Evolutionary conservation across 2,113 vertebrate genomes (phyloP).

Genomic region (Actinemys pallida): DNA sequence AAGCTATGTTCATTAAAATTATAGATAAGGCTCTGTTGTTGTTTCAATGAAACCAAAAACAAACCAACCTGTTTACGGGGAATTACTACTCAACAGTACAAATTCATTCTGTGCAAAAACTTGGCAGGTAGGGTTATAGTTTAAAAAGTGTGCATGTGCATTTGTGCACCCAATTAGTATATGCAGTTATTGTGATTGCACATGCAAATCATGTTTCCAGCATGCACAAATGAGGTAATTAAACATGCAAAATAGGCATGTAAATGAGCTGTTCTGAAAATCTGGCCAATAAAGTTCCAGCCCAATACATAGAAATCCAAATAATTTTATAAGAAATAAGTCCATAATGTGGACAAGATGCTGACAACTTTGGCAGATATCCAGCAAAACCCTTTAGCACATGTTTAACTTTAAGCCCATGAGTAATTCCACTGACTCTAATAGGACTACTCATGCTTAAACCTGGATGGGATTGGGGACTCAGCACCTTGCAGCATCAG

Average conservation of each 20-base stretch:
- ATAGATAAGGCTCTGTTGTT: background rate
- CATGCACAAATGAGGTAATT: background rate
- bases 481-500: constrained; percentile 29
- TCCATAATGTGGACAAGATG: constrained; percentile 63
- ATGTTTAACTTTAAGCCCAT: constrained; percentile 76
- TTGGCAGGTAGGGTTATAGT: background rate
- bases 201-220: background rate
- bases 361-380: constrained; percentile 69
- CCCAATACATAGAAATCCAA: background rate
- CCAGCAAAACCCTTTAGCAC: constrained; percentile 72
- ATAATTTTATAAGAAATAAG: constrained; percentile 45
- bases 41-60: background rate
- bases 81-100: background rate
- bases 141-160: background rate
- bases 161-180: background rate
- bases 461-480: constrained; percentile 58
- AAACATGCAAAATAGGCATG: background rate
- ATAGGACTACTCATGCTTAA: constrained; percentile 73
- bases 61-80: background rate
- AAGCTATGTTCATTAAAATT: background rate
- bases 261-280: background rate
- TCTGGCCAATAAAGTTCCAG: constrained; percentile 10
- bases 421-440: constrained; percentile 76
- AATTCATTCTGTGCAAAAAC: background rate
- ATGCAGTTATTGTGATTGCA: background rate